Conservation (phyloP, 2,888 invertebrate species). For the Drosophila differens region DNA sequence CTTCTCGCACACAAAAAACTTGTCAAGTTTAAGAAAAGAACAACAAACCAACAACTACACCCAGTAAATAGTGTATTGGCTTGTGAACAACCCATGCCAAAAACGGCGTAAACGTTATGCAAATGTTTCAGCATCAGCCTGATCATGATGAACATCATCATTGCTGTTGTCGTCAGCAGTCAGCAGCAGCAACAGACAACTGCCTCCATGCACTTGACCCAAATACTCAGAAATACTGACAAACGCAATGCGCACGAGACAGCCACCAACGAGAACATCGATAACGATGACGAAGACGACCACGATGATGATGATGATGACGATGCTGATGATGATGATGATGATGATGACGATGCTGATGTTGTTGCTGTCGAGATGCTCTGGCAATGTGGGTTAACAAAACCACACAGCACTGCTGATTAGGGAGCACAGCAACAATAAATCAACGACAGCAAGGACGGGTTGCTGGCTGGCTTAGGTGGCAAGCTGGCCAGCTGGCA, state of each 20-base stretch:
- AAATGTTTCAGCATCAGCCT: conserved; percentile 33
- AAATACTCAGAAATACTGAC: conserved; percentile 60
- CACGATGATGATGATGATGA: conserved; percentile 22
- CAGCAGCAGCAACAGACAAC: conserved; percentile 24
- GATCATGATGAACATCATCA: conserved; percentile 4
- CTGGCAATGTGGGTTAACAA: conserved; percentile 81
- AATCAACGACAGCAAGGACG: conserved; percentile 38
- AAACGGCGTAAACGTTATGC: conserved; percentile 39
- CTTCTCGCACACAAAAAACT: not conserved
- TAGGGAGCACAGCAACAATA: conserved; percentile 40
- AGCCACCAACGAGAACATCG: conserved; percentile 34
- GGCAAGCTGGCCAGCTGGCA: conserved; percentile 1
- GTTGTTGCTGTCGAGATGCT: conserved; percentile 16
- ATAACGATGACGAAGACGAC: conserved; percentile 7
- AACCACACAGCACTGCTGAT: conserved; percentile 51
- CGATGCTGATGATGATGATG: conserved; percentile 19
- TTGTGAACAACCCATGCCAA: not conserved
- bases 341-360: conserved; percentile 18
- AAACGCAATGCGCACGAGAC: conserved; percentile 70
- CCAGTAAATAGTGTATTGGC: not conserved
- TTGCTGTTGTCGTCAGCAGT: not conserved
- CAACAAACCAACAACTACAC: not conserved
- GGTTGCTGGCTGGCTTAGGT: not conserved
- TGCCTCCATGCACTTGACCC: conserved; percentile 72
- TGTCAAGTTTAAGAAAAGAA: not conserved